Base-by-base conservation (phyloP, 2,888 invertebrate species). In the Anoncus sp. region DNA sequence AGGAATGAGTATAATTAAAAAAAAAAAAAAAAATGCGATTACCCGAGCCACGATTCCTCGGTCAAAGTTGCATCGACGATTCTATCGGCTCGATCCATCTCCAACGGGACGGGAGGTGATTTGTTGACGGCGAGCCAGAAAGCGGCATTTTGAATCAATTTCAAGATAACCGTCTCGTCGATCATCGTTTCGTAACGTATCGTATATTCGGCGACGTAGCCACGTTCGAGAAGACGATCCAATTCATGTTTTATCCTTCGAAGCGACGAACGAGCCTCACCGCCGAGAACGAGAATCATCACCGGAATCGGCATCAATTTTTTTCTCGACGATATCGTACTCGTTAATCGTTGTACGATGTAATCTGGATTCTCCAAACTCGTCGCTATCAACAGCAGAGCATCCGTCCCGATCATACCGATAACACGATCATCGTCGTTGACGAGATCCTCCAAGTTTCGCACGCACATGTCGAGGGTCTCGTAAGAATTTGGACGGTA, bases 1-100 rank as follows among this genome's bases (percentile, higher is more conserved):
- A 14, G 20, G 18, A 22, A 82, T 85, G 38, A 75, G 49, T 22
- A 47, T 38, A 24, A 71, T 14, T 60, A 72, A 20, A n/a, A 55
- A 4, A 16, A 18, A 67, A 0, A 12, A 18, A 12, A 35, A 31
- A 24, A 10, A n/a, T 14, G 27, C 16, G 43, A 20, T 3, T 83
- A 90, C 90, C 88, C 87, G 6, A 90, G 75, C 90, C 90, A 90
- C 12, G 90, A 80, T 73, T 90, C 89, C 53, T 90, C 88, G 4
- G 87, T 87, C 45, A 90, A 76, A 66, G 87, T 88, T 49, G 77
- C 81, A 35, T 86, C 84, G 35, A 85, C 81, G 14, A 89, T n/a
- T n/a, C n/a, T n/a, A n/a, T n/a, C n/a, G n/a, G n/a, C n/a, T n/a
- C n/a, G 82, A 73, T 90, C 86, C 90, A 89, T 90, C 75, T 89